phyloP scores from a whole-genome alignment of 2,888 invertebrate species.

The Lumbricus terrestris region DNA sequence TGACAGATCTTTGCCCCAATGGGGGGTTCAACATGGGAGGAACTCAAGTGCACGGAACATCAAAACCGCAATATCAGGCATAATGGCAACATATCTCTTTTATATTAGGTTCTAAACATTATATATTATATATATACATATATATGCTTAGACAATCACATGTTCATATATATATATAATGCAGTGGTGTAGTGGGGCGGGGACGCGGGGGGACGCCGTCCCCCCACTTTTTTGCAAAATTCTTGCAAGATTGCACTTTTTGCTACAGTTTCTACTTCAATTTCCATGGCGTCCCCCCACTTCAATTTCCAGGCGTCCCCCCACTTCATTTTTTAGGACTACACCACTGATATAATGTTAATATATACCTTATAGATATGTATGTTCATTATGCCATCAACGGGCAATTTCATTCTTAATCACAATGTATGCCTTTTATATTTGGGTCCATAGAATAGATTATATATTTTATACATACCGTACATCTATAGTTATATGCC shows the following conservation, averaged over 20 bases:
- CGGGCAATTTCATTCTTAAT: too few species aligned
- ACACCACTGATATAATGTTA: neutral
- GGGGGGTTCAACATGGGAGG: neutral
- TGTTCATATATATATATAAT: neutral
- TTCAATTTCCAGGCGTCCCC: too few species aligned
- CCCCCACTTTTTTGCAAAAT: too few species aligned
- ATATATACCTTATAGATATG: neutral
- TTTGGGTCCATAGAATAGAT: neutral
- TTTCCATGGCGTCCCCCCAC: too few species aligned
- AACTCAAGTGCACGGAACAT: neutral
- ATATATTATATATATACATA: conserved; percentile 7
- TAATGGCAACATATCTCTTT: neutral
- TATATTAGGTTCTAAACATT: neutral
- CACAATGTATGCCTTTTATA: too few species aligned
- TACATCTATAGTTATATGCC: conserved; percentile 10
- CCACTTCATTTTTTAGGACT: too few species aligned
- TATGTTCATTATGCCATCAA: neutral
- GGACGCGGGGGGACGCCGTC: too few species aligned
- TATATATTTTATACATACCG: neutral
- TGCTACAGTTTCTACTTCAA: too few species aligned
- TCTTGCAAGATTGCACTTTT: too few species aligned
- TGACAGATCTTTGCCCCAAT: too few species aligned
- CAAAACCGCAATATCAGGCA: neutral
- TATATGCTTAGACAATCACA: neutral
- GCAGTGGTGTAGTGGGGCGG: too few species aligned